phyloP scores from a whole-genome alignment of 2,888 invertebrate genomes.

The Napeogenes sylphis region DNA sequence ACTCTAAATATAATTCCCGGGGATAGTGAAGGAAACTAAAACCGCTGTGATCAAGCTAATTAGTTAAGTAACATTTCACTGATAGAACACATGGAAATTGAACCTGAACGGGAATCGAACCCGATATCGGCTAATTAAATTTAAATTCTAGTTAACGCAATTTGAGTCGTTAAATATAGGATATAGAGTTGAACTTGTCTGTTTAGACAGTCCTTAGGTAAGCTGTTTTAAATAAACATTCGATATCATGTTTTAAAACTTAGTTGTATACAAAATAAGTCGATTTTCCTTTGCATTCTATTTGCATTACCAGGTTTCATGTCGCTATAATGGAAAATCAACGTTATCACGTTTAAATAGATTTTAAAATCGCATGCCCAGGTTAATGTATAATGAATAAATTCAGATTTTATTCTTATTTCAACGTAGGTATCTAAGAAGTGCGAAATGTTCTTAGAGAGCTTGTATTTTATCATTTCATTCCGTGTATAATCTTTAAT shows the following conservation, averaged over 20 bases:
- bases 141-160: not conserved
- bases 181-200: not conserved
- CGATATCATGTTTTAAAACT: not conserved
- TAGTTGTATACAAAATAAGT: not conserved
- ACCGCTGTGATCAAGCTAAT: constrained; percentile 18
- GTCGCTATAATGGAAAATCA: not conserved
- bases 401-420: not conserved
- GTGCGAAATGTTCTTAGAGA: constrained; percentile 1
- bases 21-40: not conserved
- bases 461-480: constrained; percentile 6
- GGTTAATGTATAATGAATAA: constrained; percentile 1
- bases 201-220: not conserved
- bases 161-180: not conserved
- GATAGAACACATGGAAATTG: constrained; percentile 30
- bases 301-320: not conserved
- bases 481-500: not conserved
- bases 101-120: constrained; percentile 35
- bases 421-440: not conserved
- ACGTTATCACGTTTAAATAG: not conserved
- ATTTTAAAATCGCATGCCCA: not conserved
- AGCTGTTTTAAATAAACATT: not conserved
- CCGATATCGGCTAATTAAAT: constrained; percentile 41
- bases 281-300: not conserved
- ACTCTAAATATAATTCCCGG: not conserved
- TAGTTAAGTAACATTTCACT: constrained; percentile 34